Percentiles rank a stretch among this genome's conserved stretches.
Evolutionary conservation across 2,797 vertebrate genomes (phyloP).

Genomic region (Sus cebifrons): DNA sequence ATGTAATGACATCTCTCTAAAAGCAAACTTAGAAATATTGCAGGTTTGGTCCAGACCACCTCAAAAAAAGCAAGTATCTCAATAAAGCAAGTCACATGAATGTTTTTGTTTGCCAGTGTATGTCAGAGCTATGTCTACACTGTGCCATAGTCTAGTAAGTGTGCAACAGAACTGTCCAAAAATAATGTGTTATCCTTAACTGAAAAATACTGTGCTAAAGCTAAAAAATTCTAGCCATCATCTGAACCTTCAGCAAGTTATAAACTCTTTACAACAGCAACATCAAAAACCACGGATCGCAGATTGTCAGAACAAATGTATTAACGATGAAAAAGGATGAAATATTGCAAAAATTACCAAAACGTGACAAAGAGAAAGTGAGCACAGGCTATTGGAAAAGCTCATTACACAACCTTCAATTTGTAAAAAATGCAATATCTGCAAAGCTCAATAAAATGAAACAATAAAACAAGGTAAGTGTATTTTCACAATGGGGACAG

Average conservation of each 20-base stretch:
- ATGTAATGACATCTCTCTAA: neutral
- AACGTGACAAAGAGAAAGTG: neutral
- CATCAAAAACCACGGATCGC: neutral
- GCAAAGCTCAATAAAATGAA: neutral
- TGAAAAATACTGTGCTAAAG: neutral
- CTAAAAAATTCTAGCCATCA: neutral
- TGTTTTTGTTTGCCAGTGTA: neutral
- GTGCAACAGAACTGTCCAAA: neutral
- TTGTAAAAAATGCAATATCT: neutral
- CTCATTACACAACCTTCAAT: neutral
- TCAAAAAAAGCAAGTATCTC: neutral
- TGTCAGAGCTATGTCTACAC: neutral
- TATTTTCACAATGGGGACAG: neutral
- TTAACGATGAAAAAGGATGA: neutral
- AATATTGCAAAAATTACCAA: neutral
- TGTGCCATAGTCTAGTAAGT: neutral
- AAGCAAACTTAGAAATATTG: neutral
- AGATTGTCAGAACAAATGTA: neutral
- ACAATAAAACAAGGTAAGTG: neutral
- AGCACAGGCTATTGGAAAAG: neutral
- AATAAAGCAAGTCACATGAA: neutral
- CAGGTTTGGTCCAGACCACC: neutral
- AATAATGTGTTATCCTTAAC: neutral
- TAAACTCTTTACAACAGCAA: neutral
- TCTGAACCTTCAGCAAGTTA: neutral